phyloP scores from a whole-genome alignment of 2,113 vertebrate species.

The Misgurnus anguillicaudatus region DNA sequence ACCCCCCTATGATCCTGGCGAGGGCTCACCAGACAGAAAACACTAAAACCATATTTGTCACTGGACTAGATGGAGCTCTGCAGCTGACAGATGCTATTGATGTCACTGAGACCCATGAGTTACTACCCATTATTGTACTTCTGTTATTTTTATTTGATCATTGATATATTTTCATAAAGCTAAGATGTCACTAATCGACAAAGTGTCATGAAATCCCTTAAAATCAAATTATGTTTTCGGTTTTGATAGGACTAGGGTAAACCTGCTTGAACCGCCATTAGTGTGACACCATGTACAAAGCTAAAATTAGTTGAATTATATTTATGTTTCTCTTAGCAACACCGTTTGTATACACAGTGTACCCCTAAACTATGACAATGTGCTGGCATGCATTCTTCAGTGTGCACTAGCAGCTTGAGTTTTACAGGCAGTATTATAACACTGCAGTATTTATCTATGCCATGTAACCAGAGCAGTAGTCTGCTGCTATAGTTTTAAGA shows the following conservation, averaged over 20 bases:
- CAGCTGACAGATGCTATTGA: slow-evolving; percentile 23
- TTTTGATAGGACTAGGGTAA: background rate
- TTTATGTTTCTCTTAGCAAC: slow-evolving; percentile 46
- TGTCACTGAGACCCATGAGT: slow-evolving; percentile 38
- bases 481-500: slow-evolving; percentile 10
- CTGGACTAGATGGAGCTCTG: slow-evolving; percentile 8
- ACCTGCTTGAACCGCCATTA: slow-evolving; percentile 53
- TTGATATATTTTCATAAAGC: too few species aligned
- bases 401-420: background rate
- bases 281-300: slow-evolving; percentile 59
- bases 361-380: slow-evolving; percentile 8
- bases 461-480: slow-evolving; percentile 29
- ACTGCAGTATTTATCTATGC: background rate
- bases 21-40: slow-evolving; percentile 1
- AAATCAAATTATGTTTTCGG: background rate
- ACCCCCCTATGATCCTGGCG: slow-evolving; percentile 17
- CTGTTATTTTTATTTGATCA: slow-evolving; percentile 63
- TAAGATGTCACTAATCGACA: background rate
- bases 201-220: background rate
- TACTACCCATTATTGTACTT: slow-evolving; percentile 36
- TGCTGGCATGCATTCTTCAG: slow-evolving; percentile 10
- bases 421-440: slow-evolving; percentile 45
- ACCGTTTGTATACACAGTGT: slow-evolving; percentile 42
- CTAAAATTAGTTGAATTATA: slow-evolving; percentile 46
- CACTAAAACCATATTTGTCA: slow-evolving; percentile 35